Base-by-base conservation (phyloP, 2,888 invertebrate species). In the Drosophila limbata region DNA sequence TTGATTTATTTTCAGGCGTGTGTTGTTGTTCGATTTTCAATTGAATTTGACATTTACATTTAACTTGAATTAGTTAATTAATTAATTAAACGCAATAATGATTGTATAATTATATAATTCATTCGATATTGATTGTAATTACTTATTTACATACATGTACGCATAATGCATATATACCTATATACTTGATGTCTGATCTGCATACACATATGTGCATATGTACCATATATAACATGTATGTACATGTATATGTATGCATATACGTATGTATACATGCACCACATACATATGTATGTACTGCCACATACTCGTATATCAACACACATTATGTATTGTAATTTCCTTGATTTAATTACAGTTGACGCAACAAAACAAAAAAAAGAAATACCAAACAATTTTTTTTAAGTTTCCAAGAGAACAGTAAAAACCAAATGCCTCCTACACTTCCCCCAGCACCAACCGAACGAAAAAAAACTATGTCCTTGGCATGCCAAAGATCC, bases 1-100 rank as follows among this genome's bases (percentile, higher is more conserved):
- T 84, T 84, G 66, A 84, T 84, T 84, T 84, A 84, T 84, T 84
- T 84, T 87, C 87, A 86, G 87, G 87, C 76, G 87, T 87, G 80
- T 84, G 81, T 84, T 84, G 83, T 83, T 86, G 81, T 84, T 87
- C 84, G 82, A 87, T 84, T 84, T 84, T 84, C 53, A 87, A 84
- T 84, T 84, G 78, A 84, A 84, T 84, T 84, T 84, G 66, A 78
- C 72, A 79, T 81, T 81, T 74, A 79, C 69, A 79, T 82, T 83
- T 81, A 73, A 78, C 78, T 82, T 82, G 53, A 68, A 81, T 84
- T 79, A 79, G 75, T 87, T 86, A 87, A 73, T 87, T 81, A 78
- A 62, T 77, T 79, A 77, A 73, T 84, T 86, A 76, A 76, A 62
- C 66, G 64, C 77, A 56, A 78, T 79, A 82, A 84, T 73, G 62